Conservation (phyloP, 2,797 vertebrate species). For the Enteromius afrohamiltoni region DNA sequence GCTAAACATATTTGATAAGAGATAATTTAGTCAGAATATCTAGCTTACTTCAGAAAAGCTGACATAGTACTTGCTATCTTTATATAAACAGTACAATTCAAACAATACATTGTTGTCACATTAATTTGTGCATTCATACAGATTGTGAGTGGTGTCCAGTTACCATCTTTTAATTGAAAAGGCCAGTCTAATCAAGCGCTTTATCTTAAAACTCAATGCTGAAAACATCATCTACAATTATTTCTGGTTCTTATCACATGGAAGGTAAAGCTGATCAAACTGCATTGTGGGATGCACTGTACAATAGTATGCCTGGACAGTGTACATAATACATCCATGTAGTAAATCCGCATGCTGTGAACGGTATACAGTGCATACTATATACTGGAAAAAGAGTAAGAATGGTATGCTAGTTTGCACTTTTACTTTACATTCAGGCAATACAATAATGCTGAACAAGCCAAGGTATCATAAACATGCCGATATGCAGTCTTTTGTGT, state of each 20-base stretch:
- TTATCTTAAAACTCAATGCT: background rate
- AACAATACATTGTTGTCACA: background rate
- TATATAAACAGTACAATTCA: background rate
- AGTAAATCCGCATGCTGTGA: background rate
- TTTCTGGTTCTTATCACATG: background rate
- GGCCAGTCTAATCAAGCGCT: background rate
- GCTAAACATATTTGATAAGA: constrained; percentile 27
- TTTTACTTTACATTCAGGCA: background rate
- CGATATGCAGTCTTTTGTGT: constrained; percentile 86
- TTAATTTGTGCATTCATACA: background rate
- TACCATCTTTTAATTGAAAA: background rate
- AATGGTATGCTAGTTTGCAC: background rate
- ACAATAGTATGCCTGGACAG: background rate
- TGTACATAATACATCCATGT: background rate
- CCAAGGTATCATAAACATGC: constrained; percentile 63
- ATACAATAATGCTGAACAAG: background rate
- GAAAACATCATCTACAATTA: background rate
- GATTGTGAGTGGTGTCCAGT: background rate
- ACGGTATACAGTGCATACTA: background rate
- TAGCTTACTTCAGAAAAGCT: background rate
- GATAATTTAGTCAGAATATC: background rate
- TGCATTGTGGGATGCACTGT: background rate
- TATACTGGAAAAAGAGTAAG: background rate
- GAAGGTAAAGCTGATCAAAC: background rate
- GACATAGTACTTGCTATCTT: background rate